Evolutionary conservation across 2,888 invertebrate genomes (phyloP).

Genomic region (Scaptomyza caliginosa): DNA sequence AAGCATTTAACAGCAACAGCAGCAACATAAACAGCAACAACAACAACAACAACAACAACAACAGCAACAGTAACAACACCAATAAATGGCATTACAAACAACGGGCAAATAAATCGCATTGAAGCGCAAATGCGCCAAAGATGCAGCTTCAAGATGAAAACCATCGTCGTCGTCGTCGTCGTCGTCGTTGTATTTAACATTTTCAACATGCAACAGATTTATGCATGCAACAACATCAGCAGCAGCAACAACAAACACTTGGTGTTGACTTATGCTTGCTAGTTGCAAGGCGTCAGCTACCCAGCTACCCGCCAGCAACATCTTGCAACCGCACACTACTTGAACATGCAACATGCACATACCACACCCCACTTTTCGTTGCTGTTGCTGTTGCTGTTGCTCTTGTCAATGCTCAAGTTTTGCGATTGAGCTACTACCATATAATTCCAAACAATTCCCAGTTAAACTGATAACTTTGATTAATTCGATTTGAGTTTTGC

Average conservation of each 20-base stretch:
- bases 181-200: slow-evolving; percentile 69
- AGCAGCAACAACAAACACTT: slow-evolving; percentile 44
- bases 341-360: slow-evolving; percentile 60
- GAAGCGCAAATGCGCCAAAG: slow-evolving; percentile 76
- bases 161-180: slow-evolving; percentile 38
- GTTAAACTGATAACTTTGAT: neutral
- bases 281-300: slow-evolving; percentile 55
- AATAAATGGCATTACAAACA: slow-evolving; percentile 79
- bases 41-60: slow-evolving; percentile 31
- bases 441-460: neutral
- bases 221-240: slow-evolving; percentile 68
- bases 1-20: slow-evolving; percentile 74
- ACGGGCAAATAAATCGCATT: slow-evolving; percentile 79
- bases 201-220: slow-evolving; percentile 81
- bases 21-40: slow-evolving; percentile 32
- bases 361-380: slow-evolving; percentile 25
- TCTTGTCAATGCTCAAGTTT: slow-evolving; percentile 24
- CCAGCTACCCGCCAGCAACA: slow-evolving; percentile 31
- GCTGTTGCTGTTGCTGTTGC: slow-evolving; percentile 2
- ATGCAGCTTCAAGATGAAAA: slow-evolving; percentile 59
- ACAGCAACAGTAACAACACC: slow-evolving; percentile 42
- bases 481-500: neutral
- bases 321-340: slow-evolving; percentile 44
- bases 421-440: no score
- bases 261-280: slow-evolving; percentile 75